These are phyloP conservation scores for Drosophila parvula DNA, from an alignment of 1,140 invertebrate genomes.

Conservation along the genomic window DNA sequence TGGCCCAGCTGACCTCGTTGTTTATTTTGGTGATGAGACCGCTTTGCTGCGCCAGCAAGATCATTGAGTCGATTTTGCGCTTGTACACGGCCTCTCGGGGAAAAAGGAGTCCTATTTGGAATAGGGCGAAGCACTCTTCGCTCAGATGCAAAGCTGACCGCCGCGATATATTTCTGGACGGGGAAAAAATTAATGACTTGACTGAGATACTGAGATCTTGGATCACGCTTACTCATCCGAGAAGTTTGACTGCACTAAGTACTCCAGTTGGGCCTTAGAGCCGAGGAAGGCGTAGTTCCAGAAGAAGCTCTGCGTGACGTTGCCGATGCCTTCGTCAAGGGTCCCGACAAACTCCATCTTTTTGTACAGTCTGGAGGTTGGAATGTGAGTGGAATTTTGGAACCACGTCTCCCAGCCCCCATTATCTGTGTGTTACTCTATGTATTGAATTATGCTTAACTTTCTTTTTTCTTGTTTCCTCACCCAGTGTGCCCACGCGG, in stretches of 20 bases:
- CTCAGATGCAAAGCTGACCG: constrained; percentile 88
- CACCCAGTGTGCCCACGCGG: constrained; percentile 81
- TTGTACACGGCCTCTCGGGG: constrained; percentile 87
- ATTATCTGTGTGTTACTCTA: constrained; percentile 84
- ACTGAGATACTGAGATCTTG: background rate
- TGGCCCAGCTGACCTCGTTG: constrained; percentile 88
- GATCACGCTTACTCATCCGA: constrained; percentile 85
- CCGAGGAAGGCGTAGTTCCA: constrained; percentile 90
- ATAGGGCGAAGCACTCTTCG: constrained; percentile 89
- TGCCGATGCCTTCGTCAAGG: constrained; percentile 87
- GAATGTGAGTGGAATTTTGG: constrained; percentile 86
- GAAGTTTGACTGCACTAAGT: constrained; percentile 88
- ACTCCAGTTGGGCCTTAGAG: constrained; percentile 88
- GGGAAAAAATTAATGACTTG: background rate
- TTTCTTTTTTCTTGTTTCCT: background rate
- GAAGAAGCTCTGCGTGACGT: constrained; percentile 89
- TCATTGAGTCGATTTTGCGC: constrained; percentile 86
- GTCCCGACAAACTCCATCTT: constrained; percentile 88
- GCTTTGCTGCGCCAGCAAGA: constrained; percentile 86
- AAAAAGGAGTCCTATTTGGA: constrained; percentile 87
- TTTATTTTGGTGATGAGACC: constrained; percentile 88
- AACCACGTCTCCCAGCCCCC: constrained; percentile 90
- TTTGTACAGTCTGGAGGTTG: constrained; percentile 86
- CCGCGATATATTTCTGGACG: constrained; percentile 84
- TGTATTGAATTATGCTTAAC: background rate